These are phyloP conservation scores for Apeltes quadracus DNA, from an alignment of 2,113 vertebrate species.

Conservation along the genomic window DNA sequence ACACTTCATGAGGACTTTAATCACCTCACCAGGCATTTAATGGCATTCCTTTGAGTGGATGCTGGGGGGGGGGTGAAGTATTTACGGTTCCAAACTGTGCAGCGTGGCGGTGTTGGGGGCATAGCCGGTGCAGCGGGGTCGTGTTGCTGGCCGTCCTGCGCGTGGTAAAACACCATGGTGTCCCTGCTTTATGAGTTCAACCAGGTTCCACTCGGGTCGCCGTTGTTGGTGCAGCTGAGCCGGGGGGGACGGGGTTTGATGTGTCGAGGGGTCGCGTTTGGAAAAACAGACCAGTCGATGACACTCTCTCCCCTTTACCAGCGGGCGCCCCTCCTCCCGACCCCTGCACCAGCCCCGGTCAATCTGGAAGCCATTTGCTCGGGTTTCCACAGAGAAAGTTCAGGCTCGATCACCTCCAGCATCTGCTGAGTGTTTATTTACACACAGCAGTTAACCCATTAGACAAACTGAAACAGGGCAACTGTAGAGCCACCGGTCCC, in stretches of 20 bases:
- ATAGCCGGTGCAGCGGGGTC: conserved; percentile 49
- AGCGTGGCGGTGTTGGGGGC: conserved; percentile 18
- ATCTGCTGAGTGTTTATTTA: conserved; percentile 78
- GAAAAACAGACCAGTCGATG: conserved; percentile 70
- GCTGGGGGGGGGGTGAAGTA: conserved; percentile 48
- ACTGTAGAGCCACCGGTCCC: conserved; percentile 42
- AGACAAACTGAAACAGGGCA: conserved; percentile 51
- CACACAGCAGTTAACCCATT: conserved; percentile 66
- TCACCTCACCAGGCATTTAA: conserved; percentile 40
- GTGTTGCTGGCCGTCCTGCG: conserved; percentile 48
- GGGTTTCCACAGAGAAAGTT: conserved; percentile 58
- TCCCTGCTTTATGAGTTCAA: conserved; percentile 65
- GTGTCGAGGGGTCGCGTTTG: conserved; percentile 63
- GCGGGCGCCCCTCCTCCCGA: conserved; percentile 11
- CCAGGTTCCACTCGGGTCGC: conserved; percentile 55
- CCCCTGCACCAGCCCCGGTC: conserved; percentile 33
- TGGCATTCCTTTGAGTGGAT: conserved; percentile 60
- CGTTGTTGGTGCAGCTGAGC: conserved; percentile 74
- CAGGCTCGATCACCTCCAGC: conserved; percentile 64
- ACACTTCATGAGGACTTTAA: conserved; percentile 51
- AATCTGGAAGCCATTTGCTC: conserved; percentile 77
- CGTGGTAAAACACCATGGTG: conserved; percentile 60
- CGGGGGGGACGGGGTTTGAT: conserved; percentile 48
- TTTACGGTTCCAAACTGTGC: conserved; percentile 67
- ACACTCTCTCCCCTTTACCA: conserved; percentile 40